phyloP scores from a whole-genome alignment of 1,140 invertebrate species.

The Megathymus violae region DNA sequence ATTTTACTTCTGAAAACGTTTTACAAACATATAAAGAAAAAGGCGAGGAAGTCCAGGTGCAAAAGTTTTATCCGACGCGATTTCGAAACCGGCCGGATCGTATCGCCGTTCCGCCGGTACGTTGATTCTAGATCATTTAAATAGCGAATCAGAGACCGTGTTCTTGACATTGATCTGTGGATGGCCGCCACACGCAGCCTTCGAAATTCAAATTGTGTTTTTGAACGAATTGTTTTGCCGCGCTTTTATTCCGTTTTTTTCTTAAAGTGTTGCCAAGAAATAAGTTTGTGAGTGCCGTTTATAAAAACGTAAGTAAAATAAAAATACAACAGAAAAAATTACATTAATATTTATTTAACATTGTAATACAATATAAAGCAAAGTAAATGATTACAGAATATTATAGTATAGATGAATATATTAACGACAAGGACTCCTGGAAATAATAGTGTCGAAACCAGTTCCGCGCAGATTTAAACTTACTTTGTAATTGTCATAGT shows the following conservation, averaged over 20 bases:
- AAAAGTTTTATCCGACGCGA: constrained; percentile 18
- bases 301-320: constrained; percentile 7
- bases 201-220: constrained; percentile 34
- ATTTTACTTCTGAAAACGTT: no score
- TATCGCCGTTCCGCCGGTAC: constrained; percentile 44
- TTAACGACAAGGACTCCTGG: no score
- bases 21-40: no score
- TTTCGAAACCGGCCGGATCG: constrained; percentile 51
- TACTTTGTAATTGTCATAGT: no score
- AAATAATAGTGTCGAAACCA: no score
- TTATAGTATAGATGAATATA: no score
- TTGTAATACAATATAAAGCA: no score
- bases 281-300: constrained; percentile 10
- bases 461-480: no score
- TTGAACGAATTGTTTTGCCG: background rate
- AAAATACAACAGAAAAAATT: no score
- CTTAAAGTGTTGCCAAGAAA: background rate
- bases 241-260: constrained; percentile 20
- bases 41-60: constrained; percentile 19
- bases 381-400: no score
- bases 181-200: constrained; percentile 38
- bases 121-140: constrained; percentile 65
- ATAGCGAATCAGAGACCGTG: constrained; percentile 51
- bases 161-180: constrained; percentile 59
- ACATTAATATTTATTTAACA: no score